A percentile compares a stretch with the other conserved stretches of the same genome.
Evolutionary conservation across 2,888 invertebrate genomes (phyloP).

Genomic region (Balanococcus diminutus): DNA sequence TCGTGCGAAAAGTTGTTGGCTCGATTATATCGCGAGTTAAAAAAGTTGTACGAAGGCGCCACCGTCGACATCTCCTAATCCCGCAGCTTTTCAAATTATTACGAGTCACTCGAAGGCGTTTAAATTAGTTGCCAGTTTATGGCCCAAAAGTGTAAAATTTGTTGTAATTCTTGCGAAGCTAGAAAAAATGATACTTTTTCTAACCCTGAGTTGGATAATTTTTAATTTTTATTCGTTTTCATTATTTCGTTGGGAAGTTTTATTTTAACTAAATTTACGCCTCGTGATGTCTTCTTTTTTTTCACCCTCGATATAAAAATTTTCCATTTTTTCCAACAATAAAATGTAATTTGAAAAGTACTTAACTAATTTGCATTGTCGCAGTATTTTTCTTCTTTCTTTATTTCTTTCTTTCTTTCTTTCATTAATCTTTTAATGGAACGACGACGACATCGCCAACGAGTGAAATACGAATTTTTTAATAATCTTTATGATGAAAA

Average conservation of each 20-base stretch:
- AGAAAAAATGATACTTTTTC: neutral
- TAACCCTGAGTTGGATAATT: neutral
- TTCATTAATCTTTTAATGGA: no score
- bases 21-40: neutral
- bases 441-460: no score
- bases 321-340: no score
- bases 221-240: neutral
- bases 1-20: neutral
- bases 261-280: neutral
- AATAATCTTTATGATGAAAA: no score
- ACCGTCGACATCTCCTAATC: neutral
- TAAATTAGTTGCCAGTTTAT: no score
- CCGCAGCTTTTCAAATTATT: neutral
- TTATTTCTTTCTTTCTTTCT: no score
- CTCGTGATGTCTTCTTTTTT: neutral
- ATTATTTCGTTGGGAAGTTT: neutral
- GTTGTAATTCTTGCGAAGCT: neutral
- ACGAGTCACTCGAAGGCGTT: no score
- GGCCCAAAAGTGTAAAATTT: neutral
- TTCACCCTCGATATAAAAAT: no score
- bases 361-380: neutral
- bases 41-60: neutral
- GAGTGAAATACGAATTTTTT: no score
- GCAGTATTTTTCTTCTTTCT: no score
- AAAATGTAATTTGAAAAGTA: neutral